A percentile compares a stretch with the other conserved stretches of the same genome.
Conservation (phyloP, 2,113 vertebrate species). For the Lucifuga dentata region DNA sequence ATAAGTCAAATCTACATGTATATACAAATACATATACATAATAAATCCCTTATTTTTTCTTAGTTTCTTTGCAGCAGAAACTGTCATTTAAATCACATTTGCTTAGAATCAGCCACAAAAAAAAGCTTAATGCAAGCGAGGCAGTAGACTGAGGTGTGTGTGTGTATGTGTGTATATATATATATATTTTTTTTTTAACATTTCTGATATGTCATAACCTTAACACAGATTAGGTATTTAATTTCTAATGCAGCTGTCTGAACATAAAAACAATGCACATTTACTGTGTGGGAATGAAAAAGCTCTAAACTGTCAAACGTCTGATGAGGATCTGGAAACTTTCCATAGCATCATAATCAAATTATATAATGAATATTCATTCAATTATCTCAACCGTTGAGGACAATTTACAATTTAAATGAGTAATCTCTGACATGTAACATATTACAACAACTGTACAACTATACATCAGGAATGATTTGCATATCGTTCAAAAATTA, state of each 20-base stretch:
- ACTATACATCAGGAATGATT: neutral
- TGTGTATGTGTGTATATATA: neutral
- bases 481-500: conserved; percentile 3
- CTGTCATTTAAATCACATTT: conserved; percentile 13
- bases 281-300: conserved; percentile 2
- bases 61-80: conserved; percentile 4
- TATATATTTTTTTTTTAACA: too few relatives aligned
- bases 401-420: conserved; percentile 27
- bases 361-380: conserved; percentile 36
- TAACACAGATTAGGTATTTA: conserved; percentile 1
- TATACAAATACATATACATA: conserved; percentile 1
- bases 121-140: conserved; percentile 24
- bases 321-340: conserved; percentile 16
- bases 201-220: conserved; percentile 43
- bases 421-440: neutral
- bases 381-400: conserved; percentile 1
- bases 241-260: conserved; percentile 14
- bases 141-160: neutral
- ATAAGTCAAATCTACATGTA: conserved; percentile 21
- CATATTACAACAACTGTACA: too few relatives aligned
- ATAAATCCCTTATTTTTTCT: neutral
- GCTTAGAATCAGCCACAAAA: conserved; percentile 40
- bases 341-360: conserved; percentile 15
- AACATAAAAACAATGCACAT: conserved; percentile 5
- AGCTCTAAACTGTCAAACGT: conserved; percentile 17